A percentile compares a stretch with the other conserved stretches of the same genome.
Evolutionary conservation across 2,797 vertebrate genomes (phyloP).

Genomic region (Amblyraja radiata): DNA sequence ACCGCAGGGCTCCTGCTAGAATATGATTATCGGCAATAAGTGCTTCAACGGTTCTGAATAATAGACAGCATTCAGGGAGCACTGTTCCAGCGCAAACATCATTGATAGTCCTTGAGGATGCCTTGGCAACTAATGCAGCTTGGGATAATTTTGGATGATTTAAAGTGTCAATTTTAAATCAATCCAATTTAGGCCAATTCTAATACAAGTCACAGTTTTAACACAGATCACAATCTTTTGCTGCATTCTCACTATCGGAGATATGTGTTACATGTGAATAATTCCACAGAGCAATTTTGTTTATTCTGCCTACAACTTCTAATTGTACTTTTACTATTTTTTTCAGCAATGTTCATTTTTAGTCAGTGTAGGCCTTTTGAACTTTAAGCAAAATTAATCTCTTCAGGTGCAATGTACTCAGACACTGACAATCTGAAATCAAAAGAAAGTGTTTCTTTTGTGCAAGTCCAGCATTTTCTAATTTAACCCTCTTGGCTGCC

Average conservation of each 20-base stretch:
- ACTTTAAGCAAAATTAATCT: neutral
- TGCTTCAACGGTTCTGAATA: slow-evolving; percentile 79
- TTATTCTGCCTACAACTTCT: neutral
- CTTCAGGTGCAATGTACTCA: too few species aligned
- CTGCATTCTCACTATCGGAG: neutral
- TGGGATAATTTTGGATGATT: slow-evolving; percentile 49
- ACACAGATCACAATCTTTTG: neutral
- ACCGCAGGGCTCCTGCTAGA: slow-evolving; percentile 72
- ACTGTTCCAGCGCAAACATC: slow-evolving; percentile 78
- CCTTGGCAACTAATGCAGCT: slow-evolving; percentile 35
- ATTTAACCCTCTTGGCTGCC: too few species aligned
- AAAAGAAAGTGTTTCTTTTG: too few species aligned
- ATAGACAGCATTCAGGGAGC: slow-evolving; percentile 79
- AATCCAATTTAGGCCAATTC: neutral
- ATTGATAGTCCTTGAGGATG: slow-evolving; percentile 59
- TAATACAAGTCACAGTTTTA: neutral
- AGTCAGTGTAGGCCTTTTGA: neutral
- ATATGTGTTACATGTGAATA: neutral
- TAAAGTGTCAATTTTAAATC: slow-evolving; percentile 4
- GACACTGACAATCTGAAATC: too few species aligned
- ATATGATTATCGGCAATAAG: slow-evolving; percentile 90
- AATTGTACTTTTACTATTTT: neutral
- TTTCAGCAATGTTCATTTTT: neutral
- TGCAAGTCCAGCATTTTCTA: too few species aligned
- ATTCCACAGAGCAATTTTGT: neutral